phyloP scores from a whole-genome alignment of 2,888 invertebrate genomes.

The Hirtodrosophila histrioides region DNA sequence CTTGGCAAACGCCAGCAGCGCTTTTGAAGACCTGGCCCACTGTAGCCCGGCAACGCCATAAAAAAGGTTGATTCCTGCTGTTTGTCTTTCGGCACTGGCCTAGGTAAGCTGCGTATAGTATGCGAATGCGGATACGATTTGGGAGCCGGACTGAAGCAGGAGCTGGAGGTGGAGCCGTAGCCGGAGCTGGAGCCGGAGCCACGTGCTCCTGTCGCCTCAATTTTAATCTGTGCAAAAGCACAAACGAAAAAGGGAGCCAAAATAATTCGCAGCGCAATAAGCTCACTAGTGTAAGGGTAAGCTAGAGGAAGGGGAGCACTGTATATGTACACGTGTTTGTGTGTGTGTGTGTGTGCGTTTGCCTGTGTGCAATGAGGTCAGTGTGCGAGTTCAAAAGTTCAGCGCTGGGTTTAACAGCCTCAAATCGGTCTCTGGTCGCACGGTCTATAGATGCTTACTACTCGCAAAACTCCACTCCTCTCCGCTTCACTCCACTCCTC shows the following conservation, averaged over 20 bases:
- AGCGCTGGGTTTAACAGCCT: conserved; percentile 61
- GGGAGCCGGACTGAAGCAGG: background rate
- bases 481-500: background rate
- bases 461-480: background rate
- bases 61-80: conserved; percentile 43
- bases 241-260: conserved; percentile 35
- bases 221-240: conserved; percentile 68
- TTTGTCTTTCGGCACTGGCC: conserved; percentile 42
- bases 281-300: conserved; percentile 23
- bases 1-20: too few species aligned
- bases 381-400: conserved; percentile 76
- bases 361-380: conserved; percentile 61
- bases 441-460: conserved; percentile 5
- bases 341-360: conserved; percentile 1
- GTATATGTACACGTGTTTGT: conserved; percentile 12
- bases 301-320: background rate
- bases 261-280: conserved; percentile 67
- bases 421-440: conserved; percentile 30
- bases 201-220: conserved; percentile 52
- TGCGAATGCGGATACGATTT: conserved; percentile 26
- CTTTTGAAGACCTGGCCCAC: background rate
- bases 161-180: background rate
- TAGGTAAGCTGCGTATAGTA: conserved; percentile 36
- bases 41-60: conserved; percentile 28
- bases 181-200: conserved; percentile 15